Base-by-base conservation (phyloP, 1,140 invertebrate genomes). In the Lucilia cuprina region DNA sequence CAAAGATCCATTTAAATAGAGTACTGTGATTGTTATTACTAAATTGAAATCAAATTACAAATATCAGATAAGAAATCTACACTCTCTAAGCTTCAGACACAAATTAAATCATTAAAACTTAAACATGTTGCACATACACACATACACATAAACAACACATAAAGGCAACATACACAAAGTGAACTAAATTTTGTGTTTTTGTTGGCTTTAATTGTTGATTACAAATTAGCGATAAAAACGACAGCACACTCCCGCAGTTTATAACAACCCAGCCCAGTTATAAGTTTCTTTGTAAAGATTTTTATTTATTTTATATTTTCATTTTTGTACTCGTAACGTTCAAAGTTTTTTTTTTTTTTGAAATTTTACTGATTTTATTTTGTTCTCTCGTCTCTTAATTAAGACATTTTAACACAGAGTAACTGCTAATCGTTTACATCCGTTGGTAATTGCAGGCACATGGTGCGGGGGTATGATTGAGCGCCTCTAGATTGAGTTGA, bases 191-290 rank as follows among this genome's bases (percentile, higher is more conserved):
- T 3, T 78, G 17, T 25, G 41, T 78, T 19, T 30, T 80, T 80
- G 77, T 47, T 80, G 65, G 86, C 86, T 86, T 90, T 90, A 90
- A 90, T 90, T 89, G 87, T 89, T 90, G 89, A 90, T 90, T 88
- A 89, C 87, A 89, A 89, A 86, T 89, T 88, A 87, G 84, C 86
- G 89, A 90, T 90, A 88, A 86, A 82, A 84, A 30, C 82, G 83
- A 55, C 74, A 75, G 74, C 80, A 49, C 55, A 41, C 41, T 78
- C 70, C 75, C 75, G 74, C 77, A 80, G 78, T 70, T 78, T 82
- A 70, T 47, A 60, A 65, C 60, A 14, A 78, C 74, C 78, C 35
- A 30, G 74, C 75, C 85, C 84, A 86, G 83, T 49, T 80, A 49
- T 80, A 50, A 25, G 34, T 19, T 47, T 41, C 17, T 17, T 0